Percentiles rank a stretch among this genome's conserved stretches.
phyloP scores from a whole-genome alignment of 23 tunicate genomes.

The Aplidium turbinatum region DNA sequence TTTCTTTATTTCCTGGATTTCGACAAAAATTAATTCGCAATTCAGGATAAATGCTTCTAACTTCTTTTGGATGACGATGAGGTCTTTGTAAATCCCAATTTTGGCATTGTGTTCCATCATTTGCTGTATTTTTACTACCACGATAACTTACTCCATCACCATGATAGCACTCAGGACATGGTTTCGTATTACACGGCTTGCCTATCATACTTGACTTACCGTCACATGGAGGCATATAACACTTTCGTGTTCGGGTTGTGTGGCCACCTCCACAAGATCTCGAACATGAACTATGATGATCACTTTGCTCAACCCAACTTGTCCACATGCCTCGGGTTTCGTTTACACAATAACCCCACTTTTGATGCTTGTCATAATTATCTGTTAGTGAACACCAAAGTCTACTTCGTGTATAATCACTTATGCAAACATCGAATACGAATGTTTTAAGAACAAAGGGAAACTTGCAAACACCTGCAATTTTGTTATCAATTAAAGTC shows the following conservation, averaged over 20 bases:
- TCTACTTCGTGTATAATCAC: constrained; percentile 24
- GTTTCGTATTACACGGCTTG: constrained; percentile 59
- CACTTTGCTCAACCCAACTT: constrained; percentile 18
- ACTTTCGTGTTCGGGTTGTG: constrained; percentile 25
- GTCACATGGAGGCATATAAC: constrained; percentile 51
- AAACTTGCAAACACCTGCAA: constrained; percentile 50
- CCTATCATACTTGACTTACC: constrained; percentile 36
- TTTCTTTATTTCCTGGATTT: constrained; percentile 27
- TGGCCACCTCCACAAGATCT: constrained; percentile 56
- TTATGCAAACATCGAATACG: constrained; percentile 7
- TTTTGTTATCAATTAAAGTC: constrained; percentile 5
- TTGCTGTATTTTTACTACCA: constrained; percentile 35
- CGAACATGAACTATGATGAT: constrained; percentile 15
- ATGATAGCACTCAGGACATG: constrained; percentile 53
- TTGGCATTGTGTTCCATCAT: constrained; percentile 62
- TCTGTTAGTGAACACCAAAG: constrained; percentile 82
- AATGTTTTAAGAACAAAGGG: constrained; percentile 55
- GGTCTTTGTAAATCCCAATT: constrained; percentile 36
- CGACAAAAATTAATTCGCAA: constrained; percentile 65
- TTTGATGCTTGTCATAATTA: constrained; percentile 65
- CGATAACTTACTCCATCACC: constrained; percentile 36
- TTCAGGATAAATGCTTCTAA: constrained; percentile 23
- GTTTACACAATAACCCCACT: constrained; percentile 77
- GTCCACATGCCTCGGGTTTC: constrained; percentile 53
- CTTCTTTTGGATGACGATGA: constrained; percentile 8